These are phyloP conservation scores for Epizoanthus illoricatus DNA, from an alignment of 92 coral and sea anemone genomes.

Conservation along the genomic window DNA sequence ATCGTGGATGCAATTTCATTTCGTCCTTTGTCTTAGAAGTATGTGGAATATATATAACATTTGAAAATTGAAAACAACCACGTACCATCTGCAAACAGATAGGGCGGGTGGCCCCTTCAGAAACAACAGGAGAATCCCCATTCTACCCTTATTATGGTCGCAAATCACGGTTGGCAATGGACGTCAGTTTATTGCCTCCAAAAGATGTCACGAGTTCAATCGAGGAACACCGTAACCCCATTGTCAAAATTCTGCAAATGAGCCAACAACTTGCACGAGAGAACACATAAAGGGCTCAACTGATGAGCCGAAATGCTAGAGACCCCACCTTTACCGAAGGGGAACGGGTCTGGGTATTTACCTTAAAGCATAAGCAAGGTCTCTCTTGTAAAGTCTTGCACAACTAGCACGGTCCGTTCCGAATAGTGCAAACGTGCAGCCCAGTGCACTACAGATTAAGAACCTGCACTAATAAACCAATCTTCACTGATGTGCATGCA, in stretches of 20 bases:
- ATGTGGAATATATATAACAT: slow-evolving; percentile 15
- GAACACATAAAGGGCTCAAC: not conserved
- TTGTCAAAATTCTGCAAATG: slow-evolving; percentile 7
- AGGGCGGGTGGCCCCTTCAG: slow-evolving; percentile 48
- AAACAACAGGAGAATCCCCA: no score
- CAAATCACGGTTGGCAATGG: not conserved
- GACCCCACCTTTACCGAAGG: no score
- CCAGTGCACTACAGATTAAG: slow-evolving; percentile 50
- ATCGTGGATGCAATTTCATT: slow-evolving; percentile 41
- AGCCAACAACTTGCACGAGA: not conserved
- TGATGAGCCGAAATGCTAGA: no score
- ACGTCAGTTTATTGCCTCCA: slow-evolving; percentile 20
- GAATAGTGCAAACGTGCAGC: slow-evolving; percentile 50
- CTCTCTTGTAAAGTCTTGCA: no score
- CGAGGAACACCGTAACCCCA: not conserved
- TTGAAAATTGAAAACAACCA: slow-evolving; percentile 19
- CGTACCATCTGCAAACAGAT: slow-evolving; percentile 40
- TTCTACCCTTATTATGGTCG: no score
- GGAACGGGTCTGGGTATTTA: no score
- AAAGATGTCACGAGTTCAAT: not conserved
- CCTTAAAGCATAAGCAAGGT: no score
- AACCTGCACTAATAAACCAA: slow-evolving; percentile 42
- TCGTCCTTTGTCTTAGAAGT: slow-evolving; percentile 35
- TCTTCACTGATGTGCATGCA: slow-evolving; percentile 51
- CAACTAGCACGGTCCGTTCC: slow-evolving; percentile 15